Evolutionary conservation across 2,113 vertebrate genomes (phyloP).

Genomic region (Pelvicachromis taeniatus): DNA sequence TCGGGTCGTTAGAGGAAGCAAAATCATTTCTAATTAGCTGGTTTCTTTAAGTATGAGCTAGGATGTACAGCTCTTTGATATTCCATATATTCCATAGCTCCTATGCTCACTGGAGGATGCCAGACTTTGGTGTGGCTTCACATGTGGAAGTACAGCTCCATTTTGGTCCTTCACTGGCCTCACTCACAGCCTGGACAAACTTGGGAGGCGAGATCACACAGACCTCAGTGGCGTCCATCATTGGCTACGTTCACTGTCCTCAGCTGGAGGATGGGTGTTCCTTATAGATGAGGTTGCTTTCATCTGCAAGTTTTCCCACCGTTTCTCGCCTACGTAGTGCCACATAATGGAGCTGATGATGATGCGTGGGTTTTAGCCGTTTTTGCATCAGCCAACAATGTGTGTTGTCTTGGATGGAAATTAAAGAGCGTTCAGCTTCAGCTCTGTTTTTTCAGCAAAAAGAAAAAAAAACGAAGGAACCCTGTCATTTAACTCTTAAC

Average conservation of each 20-base stretch:
- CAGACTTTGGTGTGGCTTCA: slow-evolving; percentile 33
- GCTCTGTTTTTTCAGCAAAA: not conserved
- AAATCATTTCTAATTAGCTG: not conserved
- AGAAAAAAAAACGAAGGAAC: not conserved
- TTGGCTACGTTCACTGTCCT: not conserved
- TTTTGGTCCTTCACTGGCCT: not conserved
- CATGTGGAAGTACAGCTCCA: not conserved
- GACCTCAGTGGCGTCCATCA: slow-evolving; percentile 42
- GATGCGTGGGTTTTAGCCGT: not conserved
- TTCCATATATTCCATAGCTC: not conserved
- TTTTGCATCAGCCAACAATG: not conserved
- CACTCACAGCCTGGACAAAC: not conserved
- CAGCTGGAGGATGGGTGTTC: slow-evolving; percentile 44
- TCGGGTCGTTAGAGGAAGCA: not conserved
- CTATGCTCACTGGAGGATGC: not conserved
- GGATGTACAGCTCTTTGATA: not conserved
- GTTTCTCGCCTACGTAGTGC: not conserved
- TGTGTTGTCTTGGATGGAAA: not conserved
- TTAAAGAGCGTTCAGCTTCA: not conserved
- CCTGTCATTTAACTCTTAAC: not conserved
- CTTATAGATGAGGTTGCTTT: slow-evolving; percentile 53
- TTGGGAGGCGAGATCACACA: slow-evolving; percentile 40
- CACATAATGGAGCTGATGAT: not conserved
- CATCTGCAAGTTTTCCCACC: slow-evolving; percentile 56
- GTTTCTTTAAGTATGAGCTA: not conserved